phyloP scores from a whole-genome alignment of 2,113 vertebrate species.

The Acrocephalus kingi region DNA sequence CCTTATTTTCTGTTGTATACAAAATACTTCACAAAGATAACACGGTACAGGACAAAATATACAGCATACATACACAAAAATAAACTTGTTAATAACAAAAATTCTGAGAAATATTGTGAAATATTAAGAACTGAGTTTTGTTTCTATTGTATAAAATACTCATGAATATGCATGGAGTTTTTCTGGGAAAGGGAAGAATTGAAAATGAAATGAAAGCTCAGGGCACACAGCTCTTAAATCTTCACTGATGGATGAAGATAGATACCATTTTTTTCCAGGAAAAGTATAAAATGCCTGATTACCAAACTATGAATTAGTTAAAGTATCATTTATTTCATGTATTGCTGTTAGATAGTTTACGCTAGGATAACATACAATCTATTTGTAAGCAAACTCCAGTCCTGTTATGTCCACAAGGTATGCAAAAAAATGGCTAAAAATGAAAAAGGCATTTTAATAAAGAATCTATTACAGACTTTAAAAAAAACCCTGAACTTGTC shows the following conservation, averaged over 20 bases:
- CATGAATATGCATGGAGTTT: background rate
- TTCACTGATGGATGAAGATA: background rate
- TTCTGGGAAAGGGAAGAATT: background rate
- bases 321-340: background rate
- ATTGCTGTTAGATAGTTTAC: background rate
- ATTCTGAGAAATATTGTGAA: background rate
- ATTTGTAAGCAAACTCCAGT: background rate
- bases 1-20: background rate
- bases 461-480: background rate
- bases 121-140: background rate
- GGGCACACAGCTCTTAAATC: background rate
- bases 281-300: background rate
- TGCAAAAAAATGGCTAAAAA: background rate
- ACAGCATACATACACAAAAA: background rate
- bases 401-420: background rate
- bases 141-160: background rate
- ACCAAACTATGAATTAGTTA: background rate
- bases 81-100: background rate
- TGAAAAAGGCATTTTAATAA: background rate
- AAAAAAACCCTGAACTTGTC: fast-evolving
- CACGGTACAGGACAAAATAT: background rate
- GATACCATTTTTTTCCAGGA: background rate
- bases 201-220: background rate
- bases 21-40: background rate
- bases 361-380: background rate